These are phyloP conservation scores for Silurus aristotelis DNA, from an alignment of 2,797 vertebrate genomes.

Conservation along the genomic window DNA sequence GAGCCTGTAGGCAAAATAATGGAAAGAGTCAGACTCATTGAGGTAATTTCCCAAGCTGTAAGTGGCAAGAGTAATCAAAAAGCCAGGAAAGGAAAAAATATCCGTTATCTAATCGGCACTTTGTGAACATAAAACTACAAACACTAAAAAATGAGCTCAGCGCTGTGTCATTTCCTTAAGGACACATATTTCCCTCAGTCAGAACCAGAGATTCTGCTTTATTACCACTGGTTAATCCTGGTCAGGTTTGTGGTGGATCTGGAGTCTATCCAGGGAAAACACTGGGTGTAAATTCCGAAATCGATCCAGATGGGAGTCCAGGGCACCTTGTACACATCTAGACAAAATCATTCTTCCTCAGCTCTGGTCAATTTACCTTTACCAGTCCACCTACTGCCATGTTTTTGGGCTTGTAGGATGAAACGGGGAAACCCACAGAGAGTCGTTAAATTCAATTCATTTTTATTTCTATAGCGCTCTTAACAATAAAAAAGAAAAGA, in stretches of 20 bases:
- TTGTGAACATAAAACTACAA: slow-evolving; percentile 9
- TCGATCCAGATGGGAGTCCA: not conserved
- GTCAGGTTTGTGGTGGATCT: not conserved
- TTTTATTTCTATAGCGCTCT: too few species aligned
- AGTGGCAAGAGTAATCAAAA: slow-evolving; percentile 21
- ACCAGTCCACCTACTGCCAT: not conserved
- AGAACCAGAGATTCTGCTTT: not conserved
- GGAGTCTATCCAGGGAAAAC: not conserved
- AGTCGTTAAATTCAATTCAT: too few species aligned
- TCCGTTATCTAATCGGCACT: slow-evolving; percentile 7
- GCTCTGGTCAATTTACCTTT: not conserved
- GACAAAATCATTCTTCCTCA: not conserved
- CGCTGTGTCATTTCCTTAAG: not conserved
- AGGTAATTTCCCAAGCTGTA: slow-evolving; percentile 44
- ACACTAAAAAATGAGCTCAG: not conserved
- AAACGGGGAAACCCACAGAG: not conserved
- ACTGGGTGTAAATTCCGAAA: not conserved
- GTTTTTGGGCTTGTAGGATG: not conserved
- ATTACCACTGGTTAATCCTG: not conserved
- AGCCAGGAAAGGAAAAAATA: not conserved
- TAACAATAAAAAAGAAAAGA: too few species aligned
- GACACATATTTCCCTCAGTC: not conserved
- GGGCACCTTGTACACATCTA: not conserved
- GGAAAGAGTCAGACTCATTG: slow-evolving; percentile 37
- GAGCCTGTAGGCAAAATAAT: slow-evolving; percentile 39